A percentile compares a stretch with the other conserved stretches of the same genome.
These are phyloP conservation scores for Troides helena DNA, from an alignment of 2,888 invertebrate species.

Conservation along the genomic window DNA sequence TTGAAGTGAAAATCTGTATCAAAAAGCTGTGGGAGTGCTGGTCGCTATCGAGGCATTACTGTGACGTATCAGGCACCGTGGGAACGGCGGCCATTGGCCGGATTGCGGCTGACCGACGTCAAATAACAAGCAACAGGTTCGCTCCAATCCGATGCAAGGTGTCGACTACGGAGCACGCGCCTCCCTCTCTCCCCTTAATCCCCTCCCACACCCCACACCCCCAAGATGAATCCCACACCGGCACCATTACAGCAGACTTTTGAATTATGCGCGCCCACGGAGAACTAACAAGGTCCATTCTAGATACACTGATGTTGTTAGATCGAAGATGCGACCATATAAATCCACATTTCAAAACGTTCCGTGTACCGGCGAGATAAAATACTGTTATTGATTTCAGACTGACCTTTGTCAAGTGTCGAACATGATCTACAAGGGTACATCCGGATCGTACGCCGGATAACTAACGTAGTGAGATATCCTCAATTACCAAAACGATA, in stretches of 20 bases:
- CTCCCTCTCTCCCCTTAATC: background rate
- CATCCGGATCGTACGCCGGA: background rate
- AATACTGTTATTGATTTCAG: conserved; percentile 20
- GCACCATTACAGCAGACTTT: conserved; percentile 33
- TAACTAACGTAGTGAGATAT: too few species aligned
- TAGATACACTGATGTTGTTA: conserved; percentile 23
- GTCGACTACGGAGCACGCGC: conserved; percentile 24
- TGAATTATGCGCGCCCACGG: conserved; percentile 38
- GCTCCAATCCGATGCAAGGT: conserved; percentile 20
- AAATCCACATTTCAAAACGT: conserved; percentile 25
- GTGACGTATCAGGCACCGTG: conserved; percentile 14
- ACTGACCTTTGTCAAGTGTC: conserved; percentile 7
- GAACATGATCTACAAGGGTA: conserved; percentile 4
- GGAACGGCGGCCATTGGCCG: conserved; percentile 22
- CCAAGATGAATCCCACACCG: conserved; percentile 2
- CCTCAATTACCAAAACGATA: too few species aligned
- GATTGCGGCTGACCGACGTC: conserved; percentile 9
- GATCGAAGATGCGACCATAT: conserved; percentile 25
- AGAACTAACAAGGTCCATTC: conserved; percentile 37
- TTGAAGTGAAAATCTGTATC: conserved; percentile 17
- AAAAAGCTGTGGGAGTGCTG: conserved; percentile 7
- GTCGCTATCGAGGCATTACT: conserved; percentile 10
- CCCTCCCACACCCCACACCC: background rate
- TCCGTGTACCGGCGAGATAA: conserved; percentile 10
- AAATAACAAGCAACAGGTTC: conserved; percentile 21